Percentiles rank a stretch among this genome's conserved stretches.
Conservation (phyloP, 2,113 vertebrate genomes). For the Meles meles region DNA sequence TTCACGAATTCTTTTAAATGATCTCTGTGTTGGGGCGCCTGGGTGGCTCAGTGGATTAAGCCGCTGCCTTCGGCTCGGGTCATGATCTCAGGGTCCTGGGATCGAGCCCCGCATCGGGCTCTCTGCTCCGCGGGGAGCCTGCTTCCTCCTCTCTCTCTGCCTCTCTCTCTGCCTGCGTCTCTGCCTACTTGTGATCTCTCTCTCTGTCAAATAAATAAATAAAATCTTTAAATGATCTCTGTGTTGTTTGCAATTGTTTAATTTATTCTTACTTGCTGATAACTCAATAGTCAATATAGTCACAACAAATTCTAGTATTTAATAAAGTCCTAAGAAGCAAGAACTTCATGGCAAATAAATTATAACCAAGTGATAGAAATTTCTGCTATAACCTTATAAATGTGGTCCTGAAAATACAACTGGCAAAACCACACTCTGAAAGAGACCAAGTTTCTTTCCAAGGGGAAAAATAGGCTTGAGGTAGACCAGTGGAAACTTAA, state of each 20-base stretch:
- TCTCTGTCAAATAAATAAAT: no score
- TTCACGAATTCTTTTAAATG: not conserved
- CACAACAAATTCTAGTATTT: not conserved
- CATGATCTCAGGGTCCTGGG: no score
- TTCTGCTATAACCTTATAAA: not conserved
- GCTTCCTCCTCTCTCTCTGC: no score
- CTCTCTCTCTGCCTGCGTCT: no score
- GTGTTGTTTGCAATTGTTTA: not conserved
- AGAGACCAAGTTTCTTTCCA: not conserved
- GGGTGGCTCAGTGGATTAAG: no score
- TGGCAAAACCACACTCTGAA: not conserved
- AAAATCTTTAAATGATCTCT: not conserved
- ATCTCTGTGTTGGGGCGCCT: not conserved
- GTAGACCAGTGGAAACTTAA: not conserved
- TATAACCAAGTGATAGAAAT: not conserved
- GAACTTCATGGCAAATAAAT: not conserved
- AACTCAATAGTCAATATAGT: not conserved
- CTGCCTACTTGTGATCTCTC: no score
- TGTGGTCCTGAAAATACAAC: not conserved
- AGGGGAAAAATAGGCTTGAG: not conserved
- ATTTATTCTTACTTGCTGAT: not conserved
- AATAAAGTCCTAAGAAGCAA: constrained; percentile 10
- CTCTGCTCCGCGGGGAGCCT: no score
- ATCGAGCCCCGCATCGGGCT: no score
- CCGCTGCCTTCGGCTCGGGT: no score